Conservation (phyloP, 2,113 vertebrate genomes). For the Phaethornis superciliosus region DNA sequence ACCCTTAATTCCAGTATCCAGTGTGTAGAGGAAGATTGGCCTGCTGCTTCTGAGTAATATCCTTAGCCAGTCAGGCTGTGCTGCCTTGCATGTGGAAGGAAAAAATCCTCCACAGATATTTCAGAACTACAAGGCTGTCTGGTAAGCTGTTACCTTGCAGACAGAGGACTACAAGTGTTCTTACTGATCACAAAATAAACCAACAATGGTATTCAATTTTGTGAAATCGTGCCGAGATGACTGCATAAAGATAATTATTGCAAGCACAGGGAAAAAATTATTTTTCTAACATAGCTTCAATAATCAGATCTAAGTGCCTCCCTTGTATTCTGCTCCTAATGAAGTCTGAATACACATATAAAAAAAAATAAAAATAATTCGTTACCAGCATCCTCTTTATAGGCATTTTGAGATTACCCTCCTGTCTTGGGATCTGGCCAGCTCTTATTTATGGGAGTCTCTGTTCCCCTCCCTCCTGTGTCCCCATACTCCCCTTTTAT, state of each 20-base stretch:
- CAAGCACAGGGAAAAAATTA: background rate
- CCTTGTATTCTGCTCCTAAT: background rate
- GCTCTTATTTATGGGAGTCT: background rate
- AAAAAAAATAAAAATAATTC: background rate
- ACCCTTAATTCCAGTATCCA: background rate
- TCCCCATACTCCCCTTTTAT: background rate
- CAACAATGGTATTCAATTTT: background rate
- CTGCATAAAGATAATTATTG: background rate
- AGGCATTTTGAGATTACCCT: background rate
- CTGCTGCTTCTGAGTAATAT: background rate
- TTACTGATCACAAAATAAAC: background rate
- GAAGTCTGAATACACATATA: background rate
- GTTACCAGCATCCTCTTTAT: background rate
- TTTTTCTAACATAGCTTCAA: background rate
- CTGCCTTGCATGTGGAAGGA: background rate
- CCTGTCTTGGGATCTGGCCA: background rate
- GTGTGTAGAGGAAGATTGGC: fast-evolving
- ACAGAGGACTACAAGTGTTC: background rate
- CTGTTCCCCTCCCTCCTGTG: background rate
- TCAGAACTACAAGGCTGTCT: background rate
- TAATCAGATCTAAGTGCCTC: background rate
- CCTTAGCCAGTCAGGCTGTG: background rate
- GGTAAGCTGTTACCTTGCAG: background rate
- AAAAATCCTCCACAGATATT: background rate
- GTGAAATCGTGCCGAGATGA: background rate